Evolutionary conservation across 37 sponge, comb jelly and placozoan genomes (phyloP).

Genomic region (Oopsacas minuta): DNA sequence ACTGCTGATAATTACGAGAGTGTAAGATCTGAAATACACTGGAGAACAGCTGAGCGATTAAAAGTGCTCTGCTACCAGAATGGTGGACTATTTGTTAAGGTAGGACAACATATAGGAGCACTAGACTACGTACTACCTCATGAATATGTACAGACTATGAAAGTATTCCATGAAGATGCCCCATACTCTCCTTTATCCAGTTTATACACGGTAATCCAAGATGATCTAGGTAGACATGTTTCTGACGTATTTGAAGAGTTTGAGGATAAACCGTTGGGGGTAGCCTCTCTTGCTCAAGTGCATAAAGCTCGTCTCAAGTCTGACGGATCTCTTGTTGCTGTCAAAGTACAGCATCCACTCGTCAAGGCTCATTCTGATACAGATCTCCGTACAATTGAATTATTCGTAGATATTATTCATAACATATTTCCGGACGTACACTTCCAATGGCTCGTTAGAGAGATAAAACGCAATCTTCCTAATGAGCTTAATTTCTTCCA

Average conservation of each 20-base stretch:
- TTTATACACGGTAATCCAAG: constrained; percentile 44
- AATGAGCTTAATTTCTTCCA: constrained; percentile 64
- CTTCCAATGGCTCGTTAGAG: constrained; percentile 71
- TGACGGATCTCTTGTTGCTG: constrained; percentile 55
- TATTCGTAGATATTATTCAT: constrained; percentile 51
- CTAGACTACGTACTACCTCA: constrained; percentile 77
- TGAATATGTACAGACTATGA: constrained; percentile 73
- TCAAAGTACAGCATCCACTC: constrained; percentile 79
- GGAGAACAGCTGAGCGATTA: constrained; percentile 54
- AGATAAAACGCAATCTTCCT: constrained; percentile 64
- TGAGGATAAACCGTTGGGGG: constrained; percentile 53
- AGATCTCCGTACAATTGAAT: constrained; percentile 63
- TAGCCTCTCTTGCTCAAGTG: constrained; percentile 74
- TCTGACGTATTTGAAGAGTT: constrained; percentile 56
- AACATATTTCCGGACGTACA: constrained; percentile 64
- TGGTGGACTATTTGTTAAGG: constrained; percentile 82
- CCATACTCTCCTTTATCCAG: constrained; percentile 42
- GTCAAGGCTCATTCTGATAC: constrained; percentile 61
- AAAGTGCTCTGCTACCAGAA: constrained; percentile 53
- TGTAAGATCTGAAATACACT: constrained; percentile 37
- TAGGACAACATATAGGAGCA: constrained; percentile 81
- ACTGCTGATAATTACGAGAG: not conserved
- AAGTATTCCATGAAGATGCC: constrained; percentile 72
- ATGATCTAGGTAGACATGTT: constrained; percentile 46
- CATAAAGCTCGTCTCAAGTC: constrained; percentile 49